Evolutionary conservation across 2,797 vertebrate genomes (phyloP).

Genomic region (Choloepus didactylus): DNA sequence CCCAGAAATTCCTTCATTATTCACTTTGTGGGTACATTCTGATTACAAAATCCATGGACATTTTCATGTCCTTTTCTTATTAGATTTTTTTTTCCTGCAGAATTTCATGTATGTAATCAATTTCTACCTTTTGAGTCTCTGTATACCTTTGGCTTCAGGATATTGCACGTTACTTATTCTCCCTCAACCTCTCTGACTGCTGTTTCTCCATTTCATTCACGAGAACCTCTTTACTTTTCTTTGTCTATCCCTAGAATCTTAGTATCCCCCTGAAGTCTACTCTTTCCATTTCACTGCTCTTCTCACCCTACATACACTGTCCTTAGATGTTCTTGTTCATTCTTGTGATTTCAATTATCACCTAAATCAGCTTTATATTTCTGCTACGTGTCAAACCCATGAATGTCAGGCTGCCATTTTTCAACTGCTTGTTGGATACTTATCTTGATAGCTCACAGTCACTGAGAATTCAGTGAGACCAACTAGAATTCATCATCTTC

Average conservation of each 20-base stretch:
- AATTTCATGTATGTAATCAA: background rate
- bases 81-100: background rate
- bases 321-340: background rate
- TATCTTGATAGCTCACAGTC: background rate
- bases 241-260: background rate
- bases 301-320: background rate
- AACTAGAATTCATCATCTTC: background rate
- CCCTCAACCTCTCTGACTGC: background rate
- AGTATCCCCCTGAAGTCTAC: background rate
- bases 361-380: background rate
- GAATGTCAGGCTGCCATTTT: conserved; percentile 3
- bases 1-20: background rate
- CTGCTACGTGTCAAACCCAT: background rate
- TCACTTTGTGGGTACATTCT: background rate
- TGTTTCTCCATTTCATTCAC: background rate
- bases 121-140: background rate
- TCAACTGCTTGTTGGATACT: background rate
- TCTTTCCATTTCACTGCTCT: background rate
- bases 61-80: background rate
- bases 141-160: background rate
- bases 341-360: background rate
- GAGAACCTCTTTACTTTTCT: background rate
- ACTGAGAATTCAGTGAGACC: conserved; percentile 23
- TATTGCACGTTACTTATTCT: background rate
- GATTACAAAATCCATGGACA: background rate